Conservation (phyloP, 2,888 invertebrate species). For the Glaucopsyche alexis region DNA sequence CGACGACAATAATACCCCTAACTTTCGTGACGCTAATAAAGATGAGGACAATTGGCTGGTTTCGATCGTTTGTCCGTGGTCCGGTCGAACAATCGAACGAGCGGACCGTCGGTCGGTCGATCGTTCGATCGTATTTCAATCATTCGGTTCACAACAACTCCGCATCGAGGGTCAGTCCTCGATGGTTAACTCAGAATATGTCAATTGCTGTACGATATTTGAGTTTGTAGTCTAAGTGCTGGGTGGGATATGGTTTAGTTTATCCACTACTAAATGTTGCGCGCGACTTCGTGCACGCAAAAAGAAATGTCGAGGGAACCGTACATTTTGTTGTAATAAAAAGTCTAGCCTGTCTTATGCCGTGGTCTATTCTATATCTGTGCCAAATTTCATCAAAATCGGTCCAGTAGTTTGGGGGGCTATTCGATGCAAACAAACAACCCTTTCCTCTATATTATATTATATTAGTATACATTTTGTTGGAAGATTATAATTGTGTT, state of each 20-base stretch:
- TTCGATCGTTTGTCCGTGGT: neutral
- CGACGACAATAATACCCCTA: neutral
- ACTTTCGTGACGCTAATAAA: neutral
- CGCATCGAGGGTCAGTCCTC: slow-evolving; percentile 2
- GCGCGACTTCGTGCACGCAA: too few relatives aligned
- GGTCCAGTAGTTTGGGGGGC: too few relatives aligned
- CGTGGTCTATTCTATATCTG: too few relatives aligned
- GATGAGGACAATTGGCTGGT: neutral
- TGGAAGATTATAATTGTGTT: too few relatives aligned
- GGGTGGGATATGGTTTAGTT: neutral
- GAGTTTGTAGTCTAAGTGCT: neutral
- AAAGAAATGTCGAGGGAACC: too few relatives aligned
- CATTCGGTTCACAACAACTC: neutral
- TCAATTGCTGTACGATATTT: slow-evolving; percentile 11
- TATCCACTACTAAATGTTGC: too few relatives aligned
- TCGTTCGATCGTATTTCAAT: neutral
- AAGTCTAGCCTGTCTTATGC: too few relatives aligned
- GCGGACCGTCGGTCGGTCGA: neutral
- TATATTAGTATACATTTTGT: too few relatives aligned
- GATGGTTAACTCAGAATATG: neutral
- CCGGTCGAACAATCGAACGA: neutral
- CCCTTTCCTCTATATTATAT: too few relatives aligned
- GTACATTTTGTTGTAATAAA: too few relatives aligned
- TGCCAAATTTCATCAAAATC: too few relatives aligned
- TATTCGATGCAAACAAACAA: too few relatives aligned